phyloP scores from a whole-genome alignment of 37 sponge, comb jelly and placozoan species.

The Bolinopsis microptera region DNA sequence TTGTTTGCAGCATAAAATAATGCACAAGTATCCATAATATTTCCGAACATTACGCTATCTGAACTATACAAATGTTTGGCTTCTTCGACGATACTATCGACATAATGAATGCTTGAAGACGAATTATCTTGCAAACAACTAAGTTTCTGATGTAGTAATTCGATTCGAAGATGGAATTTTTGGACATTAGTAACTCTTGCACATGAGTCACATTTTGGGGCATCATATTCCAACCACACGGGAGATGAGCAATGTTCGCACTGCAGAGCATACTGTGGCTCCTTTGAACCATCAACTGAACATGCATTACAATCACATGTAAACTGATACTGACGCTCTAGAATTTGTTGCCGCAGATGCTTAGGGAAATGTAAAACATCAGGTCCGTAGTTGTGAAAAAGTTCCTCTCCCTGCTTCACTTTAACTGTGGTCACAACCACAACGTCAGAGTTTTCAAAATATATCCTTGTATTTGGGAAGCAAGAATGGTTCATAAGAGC shows the following conservation, averaged over 20 bases:
- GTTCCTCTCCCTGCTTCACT: neutral
- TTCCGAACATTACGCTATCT: neutral
- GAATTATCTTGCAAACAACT: neutral
- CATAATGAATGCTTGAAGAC: neutral
- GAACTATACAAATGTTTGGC: neutral
- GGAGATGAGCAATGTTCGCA: neutral
- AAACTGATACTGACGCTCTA: conserved; percentile 5
- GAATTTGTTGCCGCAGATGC: neutral
- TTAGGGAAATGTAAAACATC: neutral
- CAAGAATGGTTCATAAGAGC: conserved; percentile 55
- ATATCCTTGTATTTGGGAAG: conserved; percentile 43
- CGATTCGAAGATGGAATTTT: neutral
- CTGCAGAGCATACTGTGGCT: neutral
- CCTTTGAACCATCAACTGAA: neutral
- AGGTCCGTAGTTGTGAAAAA: conserved; percentile 59
- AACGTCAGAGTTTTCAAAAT: conserved; percentile 4
- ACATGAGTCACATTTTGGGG: no score
- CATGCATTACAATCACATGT: conserved; percentile 52
- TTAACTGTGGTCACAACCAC: conserved; percentile 12
- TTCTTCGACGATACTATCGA: neutral
- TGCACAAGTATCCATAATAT: conserved; percentile 37
- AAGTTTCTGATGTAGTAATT: neutral
- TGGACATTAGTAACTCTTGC: neutral
- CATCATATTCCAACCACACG: neutral
- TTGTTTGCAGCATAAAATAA: neutral